Evolutionary conservation across 2,113 vertebrate genomes (phyloP).

Genomic region (Oceanodroma tethys): DNA sequence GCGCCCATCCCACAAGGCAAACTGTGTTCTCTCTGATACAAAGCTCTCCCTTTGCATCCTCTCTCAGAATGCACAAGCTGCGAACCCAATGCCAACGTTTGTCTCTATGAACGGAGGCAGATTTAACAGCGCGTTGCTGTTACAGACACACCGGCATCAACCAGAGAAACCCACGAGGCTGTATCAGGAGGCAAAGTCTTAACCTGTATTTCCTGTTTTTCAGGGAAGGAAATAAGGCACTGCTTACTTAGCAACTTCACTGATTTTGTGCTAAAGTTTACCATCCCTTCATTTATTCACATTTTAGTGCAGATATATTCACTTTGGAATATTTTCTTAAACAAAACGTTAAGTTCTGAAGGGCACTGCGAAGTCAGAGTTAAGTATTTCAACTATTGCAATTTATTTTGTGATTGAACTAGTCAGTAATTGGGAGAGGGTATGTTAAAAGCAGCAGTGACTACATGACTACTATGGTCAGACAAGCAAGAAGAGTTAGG

Average conservation of each 20-base stretch:
- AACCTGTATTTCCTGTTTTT: conserved; percentile 60
- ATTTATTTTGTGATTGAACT: neutral
- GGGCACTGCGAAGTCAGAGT: neutral
- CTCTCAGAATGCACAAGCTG: neutral
- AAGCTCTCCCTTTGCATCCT: neutral
- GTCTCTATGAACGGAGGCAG: rapidly evolving
- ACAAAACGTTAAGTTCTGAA: neutral
- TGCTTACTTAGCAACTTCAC: neutral
- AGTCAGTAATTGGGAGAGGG: neutral
- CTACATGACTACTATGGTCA: neutral
- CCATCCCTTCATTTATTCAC: neutral
- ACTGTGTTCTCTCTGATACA: rapidly evolving
- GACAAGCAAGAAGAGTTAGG: neutral
- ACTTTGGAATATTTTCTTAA: neutral
- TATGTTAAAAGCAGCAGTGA: neutral
- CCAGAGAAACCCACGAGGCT: neutral
- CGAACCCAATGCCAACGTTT: rapidly evolving
- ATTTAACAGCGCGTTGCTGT: neutral
- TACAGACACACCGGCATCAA: neutral
- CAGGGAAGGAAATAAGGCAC: neutral
- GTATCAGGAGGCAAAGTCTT: neutral
- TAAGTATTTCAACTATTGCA: neutral
- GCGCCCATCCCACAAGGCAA: neutral
- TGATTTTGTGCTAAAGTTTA: neutral
- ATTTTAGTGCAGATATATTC: neutral